Evolutionary conservation across 2,797 vertebrate species (phyloP), one percentile per base, ranked within the genome.

Genomic region (Cossypha caffra): DNA sequence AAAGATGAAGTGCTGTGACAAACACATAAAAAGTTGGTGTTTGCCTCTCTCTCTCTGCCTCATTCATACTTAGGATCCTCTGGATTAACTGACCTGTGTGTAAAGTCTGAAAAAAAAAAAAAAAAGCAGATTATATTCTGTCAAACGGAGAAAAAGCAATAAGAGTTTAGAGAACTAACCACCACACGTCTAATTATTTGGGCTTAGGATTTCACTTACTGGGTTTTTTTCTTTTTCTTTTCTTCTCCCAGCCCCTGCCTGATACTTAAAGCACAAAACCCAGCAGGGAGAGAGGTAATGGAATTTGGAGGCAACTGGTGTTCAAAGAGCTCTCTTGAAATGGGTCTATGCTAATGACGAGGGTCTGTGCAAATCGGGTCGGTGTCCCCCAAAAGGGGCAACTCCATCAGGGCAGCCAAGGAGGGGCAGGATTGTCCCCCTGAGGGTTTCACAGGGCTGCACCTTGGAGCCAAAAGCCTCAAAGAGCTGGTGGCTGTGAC

Each of bases 221-320:
- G 50, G 2, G 3, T 84, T 91, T 90, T 55, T 78, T 88, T 67
- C 50, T 61, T 45, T 78, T 79, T 62, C 90, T 93, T 96, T 96
- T 96, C 84, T 96, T 96, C 68, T 89, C 58, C 31, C 33, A 95
- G 68, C 28, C 66, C 33, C 82, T 93, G 88, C 72, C 68, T 86
- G 92, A 95, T 94, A 72, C 78, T 97, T 85, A 89, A 91, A 77
- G 80, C 69, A 97, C 89, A 97, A 97, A 97, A 95, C 94, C 78
- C 95, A 94, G 95, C 96, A 77, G 95, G 96, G 92, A 91, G 78
- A 94, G 89, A 85, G 50, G 95, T 96, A 95, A 96, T 91, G 92
- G 95, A 96, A 96, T 97, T 95, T 94, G 89, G 72, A 95, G 66
- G 82, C 72, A 88, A 96, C 85, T 86, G 94, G 37, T 92, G 75